Evolutionary conservation across 2,113 vertebrate species (phyloP).

Genomic region (Saguinus midas): DNA sequence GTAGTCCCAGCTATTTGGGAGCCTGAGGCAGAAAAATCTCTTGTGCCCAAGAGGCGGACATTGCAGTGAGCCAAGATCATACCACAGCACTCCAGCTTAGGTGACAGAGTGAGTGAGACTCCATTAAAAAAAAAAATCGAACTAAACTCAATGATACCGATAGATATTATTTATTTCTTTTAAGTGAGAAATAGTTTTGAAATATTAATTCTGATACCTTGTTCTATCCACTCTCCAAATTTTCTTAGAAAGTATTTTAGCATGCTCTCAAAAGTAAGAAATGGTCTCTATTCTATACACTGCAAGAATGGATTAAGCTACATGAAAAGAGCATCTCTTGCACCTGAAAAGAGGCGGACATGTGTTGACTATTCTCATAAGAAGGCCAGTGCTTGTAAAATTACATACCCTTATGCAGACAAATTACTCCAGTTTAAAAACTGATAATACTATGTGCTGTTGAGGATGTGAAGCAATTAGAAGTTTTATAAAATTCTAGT

Average conservation of each 20-base stretch:
- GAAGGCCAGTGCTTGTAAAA: background rate
- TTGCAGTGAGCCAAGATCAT: no score
- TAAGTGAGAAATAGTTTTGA: background rate
- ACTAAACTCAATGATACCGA: background rate
- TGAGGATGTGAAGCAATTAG: background rate
- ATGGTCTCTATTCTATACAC: background rate
- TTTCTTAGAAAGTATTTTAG: background rate
- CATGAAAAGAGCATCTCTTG: background rate
- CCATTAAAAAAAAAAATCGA: no score
- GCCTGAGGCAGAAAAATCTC: no score
- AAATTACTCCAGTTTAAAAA: background rate
- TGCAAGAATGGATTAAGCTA: background rate
- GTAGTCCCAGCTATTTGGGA: no score
- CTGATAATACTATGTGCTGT: background rate
- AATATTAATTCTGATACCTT: background rate
- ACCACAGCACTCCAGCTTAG: no score
- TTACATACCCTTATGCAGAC: background rate
- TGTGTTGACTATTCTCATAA: background rate
- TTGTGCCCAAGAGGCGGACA: no score
- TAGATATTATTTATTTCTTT: background rate
- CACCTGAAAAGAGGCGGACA: background rate
- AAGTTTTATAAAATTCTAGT: background rate
- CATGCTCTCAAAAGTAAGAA: background rate
- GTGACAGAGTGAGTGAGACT: no score
- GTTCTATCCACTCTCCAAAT: background rate